phyloP scores from a whole-genome alignment of 2,888 invertebrate species.

The Zeuzera pyrina region DNA sequence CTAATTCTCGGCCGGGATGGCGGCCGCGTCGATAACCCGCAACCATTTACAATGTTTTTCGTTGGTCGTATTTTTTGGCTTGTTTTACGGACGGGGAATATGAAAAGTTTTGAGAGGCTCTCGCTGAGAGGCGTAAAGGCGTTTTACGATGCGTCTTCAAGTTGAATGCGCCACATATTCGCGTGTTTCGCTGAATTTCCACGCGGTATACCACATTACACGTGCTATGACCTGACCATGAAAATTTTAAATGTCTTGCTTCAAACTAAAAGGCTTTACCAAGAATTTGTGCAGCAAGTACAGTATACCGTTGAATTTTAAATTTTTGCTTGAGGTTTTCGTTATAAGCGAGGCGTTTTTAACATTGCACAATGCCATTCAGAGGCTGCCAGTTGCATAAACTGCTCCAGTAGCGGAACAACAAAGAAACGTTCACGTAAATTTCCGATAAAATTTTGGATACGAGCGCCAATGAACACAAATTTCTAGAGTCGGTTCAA shows the following conservation, averaged over 20 bases:
- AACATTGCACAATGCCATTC: slow-evolving; percentile 42
- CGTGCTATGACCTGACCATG: slow-evolving; percentile 66
- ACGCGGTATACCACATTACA: slow-evolving; percentile 59
- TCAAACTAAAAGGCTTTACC: slow-evolving; percentile 43
- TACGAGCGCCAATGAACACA: slow-evolving; percentile 70
- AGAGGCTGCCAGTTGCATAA: slow-evolving; percentile 53
- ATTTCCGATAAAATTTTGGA: slow-evolving; percentile 70
- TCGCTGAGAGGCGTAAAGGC: slow-evolving; percentile 63
- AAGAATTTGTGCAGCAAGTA: slow-evolving; percentile 21
- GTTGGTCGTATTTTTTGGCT: slow-evolving; percentile 69
- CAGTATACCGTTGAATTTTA: slow-evolving; percentile 11
- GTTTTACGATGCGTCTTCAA: slow-evolving; percentile 70
- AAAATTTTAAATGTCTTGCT: slow-evolving; percentile 60
- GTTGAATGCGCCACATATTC: slow-evolving; percentile 63
- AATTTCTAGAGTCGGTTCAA: slow-evolving; percentile 71
- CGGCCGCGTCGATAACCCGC: slow-evolving; percentile 51
- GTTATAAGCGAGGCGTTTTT: slow-evolving; percentile 41
- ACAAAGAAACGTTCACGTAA: slow-evolving; percentile 64
- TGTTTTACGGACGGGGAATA: slow-evolving; percentile 67
- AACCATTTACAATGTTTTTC: slow-evolving; percentile 71
- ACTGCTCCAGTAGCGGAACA: slow-evolving; percentile 40
- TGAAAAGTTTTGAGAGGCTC: slow-evolving; percentile 70
- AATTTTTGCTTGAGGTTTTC: slow-evolving; percentile 21
- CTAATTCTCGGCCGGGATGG: slow-evolving; percentile 48
- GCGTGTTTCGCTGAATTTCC: slow-evolving; percentile 53